Evolutionary conservation across 2,113 vertebrate species (phyloP).

Genomic region (Falco punctatus): DNA sequence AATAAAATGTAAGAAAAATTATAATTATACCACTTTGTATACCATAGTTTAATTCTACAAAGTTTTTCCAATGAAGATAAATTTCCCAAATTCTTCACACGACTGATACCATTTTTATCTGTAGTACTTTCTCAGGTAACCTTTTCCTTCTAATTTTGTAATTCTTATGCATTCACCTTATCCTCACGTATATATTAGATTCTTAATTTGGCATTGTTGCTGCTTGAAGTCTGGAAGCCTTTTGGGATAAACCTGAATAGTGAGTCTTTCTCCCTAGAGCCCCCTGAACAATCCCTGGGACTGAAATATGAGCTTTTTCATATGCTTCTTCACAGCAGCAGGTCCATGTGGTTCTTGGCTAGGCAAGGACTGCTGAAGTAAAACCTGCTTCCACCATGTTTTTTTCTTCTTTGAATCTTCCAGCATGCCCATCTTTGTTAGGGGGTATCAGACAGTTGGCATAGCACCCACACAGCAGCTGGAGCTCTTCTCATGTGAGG

Average conservation of each 20-base stretch:
- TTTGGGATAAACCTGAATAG: neutral
- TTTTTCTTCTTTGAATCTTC: neutral
- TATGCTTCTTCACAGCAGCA: neutral
- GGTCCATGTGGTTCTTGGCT: neutral
- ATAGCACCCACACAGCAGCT: neutral
- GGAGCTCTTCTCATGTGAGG: neutral
- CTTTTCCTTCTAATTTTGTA: neutral
- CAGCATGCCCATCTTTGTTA: neutral
- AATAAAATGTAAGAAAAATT: too few species aligned
- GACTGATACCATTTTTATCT: neutral
- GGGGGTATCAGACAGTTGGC: neutral
- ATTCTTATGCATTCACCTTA: neutral
- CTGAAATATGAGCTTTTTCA: neutral
- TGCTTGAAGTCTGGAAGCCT: neutral
- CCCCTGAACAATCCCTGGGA: neutral
- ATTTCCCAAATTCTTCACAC: neutral
- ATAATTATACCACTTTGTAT: neutral
- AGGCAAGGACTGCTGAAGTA: neutral
- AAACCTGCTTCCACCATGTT: neutral
- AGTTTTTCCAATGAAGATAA: neutral
- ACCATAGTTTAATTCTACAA: neutral
- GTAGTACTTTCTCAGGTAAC: neutral
- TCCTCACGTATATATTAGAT: neutral
- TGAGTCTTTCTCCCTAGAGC: neutral
- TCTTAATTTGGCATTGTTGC: neutral